Evolutionary conservation across 2,888 invertebrate genomes (phyloP).

Genomic region (Mechanitis messenoides): DNA sequence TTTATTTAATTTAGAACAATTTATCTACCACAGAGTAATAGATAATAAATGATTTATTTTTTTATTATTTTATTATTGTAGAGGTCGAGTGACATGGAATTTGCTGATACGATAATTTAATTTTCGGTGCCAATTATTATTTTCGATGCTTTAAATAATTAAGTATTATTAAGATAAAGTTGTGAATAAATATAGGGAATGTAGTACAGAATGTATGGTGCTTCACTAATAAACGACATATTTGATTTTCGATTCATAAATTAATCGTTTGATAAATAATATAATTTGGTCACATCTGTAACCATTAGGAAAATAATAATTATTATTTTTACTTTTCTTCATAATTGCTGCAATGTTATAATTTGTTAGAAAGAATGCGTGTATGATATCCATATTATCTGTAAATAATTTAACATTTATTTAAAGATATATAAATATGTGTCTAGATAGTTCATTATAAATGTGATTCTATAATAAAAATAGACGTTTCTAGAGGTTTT

Average conservation of each 20-base stretch:
- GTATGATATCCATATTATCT: not conserved
- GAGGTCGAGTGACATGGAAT: conserved; percentile 17
- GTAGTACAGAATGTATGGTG: conserved; percentile 65
- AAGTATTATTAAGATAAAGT: conserved; percentile 59
- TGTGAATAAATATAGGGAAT: conserved; percentile 60
- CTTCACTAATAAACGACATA: conserved; percentile 40
- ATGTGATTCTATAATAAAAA: not conserved
- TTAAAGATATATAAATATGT: not conserved
- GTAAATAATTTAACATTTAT: not conserved
- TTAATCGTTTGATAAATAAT: conserved; percentile 8
- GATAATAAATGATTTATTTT: conserved; percentile 11
- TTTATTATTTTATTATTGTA: conserved; percentile 20
- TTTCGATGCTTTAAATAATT: conserved; percentile 68
- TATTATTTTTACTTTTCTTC: too few relatives aligned
- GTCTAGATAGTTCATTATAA: conserved; percentile 6
- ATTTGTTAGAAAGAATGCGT: too few relatives aligned
- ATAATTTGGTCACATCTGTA: conserved; percentile 12
- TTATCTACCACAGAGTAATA: conserved; percentile 22
- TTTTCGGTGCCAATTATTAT: conserved; percentile 65
- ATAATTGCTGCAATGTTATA: too few relatives aligned
- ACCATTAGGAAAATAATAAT: not conserved
- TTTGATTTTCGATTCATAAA: conserved; percentile 8
- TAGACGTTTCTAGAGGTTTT: not conserved
- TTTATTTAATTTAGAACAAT: conserved; percentile 62
- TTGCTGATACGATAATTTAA: conserved; percentile 37